phyloP scores from a whole-genome alignment of 2,797 vertebrate species.

The Amphiprion clarkii region DNA sequence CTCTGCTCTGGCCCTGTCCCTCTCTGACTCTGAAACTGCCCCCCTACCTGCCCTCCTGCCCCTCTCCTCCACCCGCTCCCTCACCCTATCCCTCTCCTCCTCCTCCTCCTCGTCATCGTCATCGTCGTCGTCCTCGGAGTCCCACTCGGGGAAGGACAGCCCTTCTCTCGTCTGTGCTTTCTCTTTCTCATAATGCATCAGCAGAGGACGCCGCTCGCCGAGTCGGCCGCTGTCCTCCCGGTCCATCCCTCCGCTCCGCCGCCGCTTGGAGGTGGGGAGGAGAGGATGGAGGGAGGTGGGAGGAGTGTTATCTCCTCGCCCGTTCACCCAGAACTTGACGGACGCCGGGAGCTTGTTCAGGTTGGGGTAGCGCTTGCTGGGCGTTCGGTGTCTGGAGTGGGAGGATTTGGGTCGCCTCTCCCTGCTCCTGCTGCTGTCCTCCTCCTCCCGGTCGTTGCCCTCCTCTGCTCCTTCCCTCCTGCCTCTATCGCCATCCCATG shows the following conservation, averaged over 20 bases:
- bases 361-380: conserved; percentile 85
- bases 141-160: conserved; percentile 87
- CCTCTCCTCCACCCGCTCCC: conserved; percentile 71
- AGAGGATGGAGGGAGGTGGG: conserved; percentile 84
- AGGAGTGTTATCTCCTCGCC: conserved; percentile 78
- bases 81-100: conserved; percentile 66
- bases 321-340: conserved; percentile 88
- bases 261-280: conserved; percentile 81
- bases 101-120: conserved; percentile 73
- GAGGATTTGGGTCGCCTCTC: conserved; percentile 82
- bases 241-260: conserved; percentile 81
- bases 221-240: conserved; percentile 76
- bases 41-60: conserved; percentile 76
- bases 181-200: conserved; percentile 86
- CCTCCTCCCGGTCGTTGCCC: conserved; percentile 81
- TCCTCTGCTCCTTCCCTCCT: conserved; percentile 77
- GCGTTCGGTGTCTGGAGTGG: conserved; percentile 75
- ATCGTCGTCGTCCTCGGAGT: conserved; percentile 82
- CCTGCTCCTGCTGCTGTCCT: conserved; percentile 81
- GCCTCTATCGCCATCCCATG: conserved; percentile 85
- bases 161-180: conserved; percentile 86
- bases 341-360: conserved; percentile 87
- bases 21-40: conserved; percentile 84
- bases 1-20: conserved; percentile 79
- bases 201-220: conserved; percentile 84